Percentiles rank a stretch among this genome's conserved stretches.
phyloP scores from a whole-genome alignment of 2,888 invertebrate species.

The Plagiodera versicolora region DNA sequence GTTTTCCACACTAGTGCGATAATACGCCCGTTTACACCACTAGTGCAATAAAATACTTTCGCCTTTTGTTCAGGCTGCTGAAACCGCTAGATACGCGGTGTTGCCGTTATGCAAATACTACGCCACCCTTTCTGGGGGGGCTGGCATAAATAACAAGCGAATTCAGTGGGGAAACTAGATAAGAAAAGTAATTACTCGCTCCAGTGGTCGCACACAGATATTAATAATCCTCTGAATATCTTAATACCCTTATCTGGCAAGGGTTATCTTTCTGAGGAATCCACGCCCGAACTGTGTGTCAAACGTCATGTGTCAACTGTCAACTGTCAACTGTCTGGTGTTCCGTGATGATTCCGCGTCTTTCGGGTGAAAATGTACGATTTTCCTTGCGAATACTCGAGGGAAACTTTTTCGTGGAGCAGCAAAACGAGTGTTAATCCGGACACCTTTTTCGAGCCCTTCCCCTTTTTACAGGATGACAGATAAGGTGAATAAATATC shows the following conservation, averaged over 20 bases:
- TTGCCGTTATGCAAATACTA: slow-evolving; percentile 23
- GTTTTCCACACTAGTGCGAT: too few species aligned
- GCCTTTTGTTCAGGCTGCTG: slow-evolving; percentile 2
- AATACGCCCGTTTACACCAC: too few species aligned
- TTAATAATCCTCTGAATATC: slow-evolving; percentile 32
- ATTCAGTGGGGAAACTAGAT: slow-evolving; percentile 30
- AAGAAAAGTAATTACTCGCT: slow-evolving; percentile 38
- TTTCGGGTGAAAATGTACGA: too few species aligned
- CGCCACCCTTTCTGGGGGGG: slow-evolving; percentile 8
- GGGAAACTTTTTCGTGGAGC: too few species aligned
- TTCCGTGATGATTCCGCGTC: too few species aligned
- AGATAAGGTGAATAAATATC: slow-evolving; percentile 13
- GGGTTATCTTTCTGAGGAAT: slow-evolving; percentile 17
- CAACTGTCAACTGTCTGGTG: too few species aligned
- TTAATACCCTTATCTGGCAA: slow-evolving; percentile 25
- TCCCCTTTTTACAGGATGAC: slow-evolving; percentile 11
- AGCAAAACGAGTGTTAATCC: slow-evolving; percentile 41
- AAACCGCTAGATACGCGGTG: slow-evolving; percentile 4
- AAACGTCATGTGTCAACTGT: too few species aligned
- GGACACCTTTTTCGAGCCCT: slow-evolving; percentile 1
- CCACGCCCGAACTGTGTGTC: too few species aligned
- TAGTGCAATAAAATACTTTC: too few species aligned
- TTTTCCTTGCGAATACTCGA: too few species aligned
- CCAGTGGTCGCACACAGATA: slow-evolving; percentile 34
- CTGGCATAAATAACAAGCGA: slow-evolving; percentile 21